Evolutionary conservation across 1,140 invertebrate genomes (phyloP).

Genomic region (Rhopalosiphum padi): DNA sequence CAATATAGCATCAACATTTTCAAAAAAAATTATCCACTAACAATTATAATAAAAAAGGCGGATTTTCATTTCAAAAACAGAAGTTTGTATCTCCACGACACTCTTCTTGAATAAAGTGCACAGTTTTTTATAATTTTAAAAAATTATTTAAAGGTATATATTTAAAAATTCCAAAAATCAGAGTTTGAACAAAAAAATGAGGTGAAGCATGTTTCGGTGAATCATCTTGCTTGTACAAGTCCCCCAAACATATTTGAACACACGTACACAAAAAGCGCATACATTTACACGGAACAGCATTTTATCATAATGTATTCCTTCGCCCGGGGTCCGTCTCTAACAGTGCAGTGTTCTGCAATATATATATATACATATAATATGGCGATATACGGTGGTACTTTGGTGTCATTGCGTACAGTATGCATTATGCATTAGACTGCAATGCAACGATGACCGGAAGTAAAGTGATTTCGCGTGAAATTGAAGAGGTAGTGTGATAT

Average conservation of each 20-base stretch:
- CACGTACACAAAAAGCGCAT: background rate
- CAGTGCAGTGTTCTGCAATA: background rate
- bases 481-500: slow-evolving; percentile 18
- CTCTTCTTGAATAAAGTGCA: too few relatives aligned
- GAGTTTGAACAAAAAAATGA: too few relatives aligned
- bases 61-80: too few relatives aligned
- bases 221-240: too few relatives aligned
- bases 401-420: background rate
- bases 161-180: too few relatives aligned
- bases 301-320: background rate
- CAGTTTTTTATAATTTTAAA: too few relatives aligned
- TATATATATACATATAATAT: background rate
- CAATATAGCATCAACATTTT: too few relatives aligned
- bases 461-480: slow-evolving; percentile 37
- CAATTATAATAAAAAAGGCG: too few relatives aligned
- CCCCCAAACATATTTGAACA: background rate
- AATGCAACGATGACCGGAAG: background rate
- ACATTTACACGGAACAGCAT: background rate
- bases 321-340: background rate
- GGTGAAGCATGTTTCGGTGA: too few relatives aligned
- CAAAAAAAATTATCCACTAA: too few relatives aligned
- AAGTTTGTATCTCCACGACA: too few relatives aligned
- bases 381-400: background rate
- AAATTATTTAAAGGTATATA: too few relatives aligned
- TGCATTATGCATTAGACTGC: slow-evolving; percentile 54